Base-by-base conservation (phyloP, 2,888 invertebrate genomes). In the Cheilosia impressa region DNA sequence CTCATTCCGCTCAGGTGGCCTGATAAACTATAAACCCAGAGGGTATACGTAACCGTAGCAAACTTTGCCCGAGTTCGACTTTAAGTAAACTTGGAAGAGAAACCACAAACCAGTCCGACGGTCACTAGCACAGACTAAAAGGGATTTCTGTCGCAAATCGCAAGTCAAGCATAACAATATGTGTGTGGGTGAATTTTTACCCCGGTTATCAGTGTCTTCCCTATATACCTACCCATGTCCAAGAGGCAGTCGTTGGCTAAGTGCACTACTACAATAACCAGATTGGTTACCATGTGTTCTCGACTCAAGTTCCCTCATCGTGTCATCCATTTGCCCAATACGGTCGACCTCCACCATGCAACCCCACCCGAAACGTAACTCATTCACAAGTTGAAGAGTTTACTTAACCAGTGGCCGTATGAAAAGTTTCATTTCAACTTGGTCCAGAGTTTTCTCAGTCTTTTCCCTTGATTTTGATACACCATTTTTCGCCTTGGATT, bases 201-300 rank as follows among this genome's bases (percentile, higher is more conserved):
- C 38, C 47, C 17, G 7, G n/a, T 60, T 13, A 68, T 38, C 34
- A 38, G 3, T 38, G 34, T 38, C 13, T 13, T 24, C 52, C 60
- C 7, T 45, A 17, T 17, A 45, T 7, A 15, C 27, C 27, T 7
- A 15, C 27, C 27, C 15, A 45, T 17, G 43, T 2, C 15, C 9
- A 7, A 17, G 55, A 41, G n/a, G 9, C 0, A 7, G 17, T 57
- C 24, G 19, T 55, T 13, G 24, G 38, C 34, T 57, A 66, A 50
- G 58, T 57, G 52, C 52, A 52, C 50, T 53, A 45, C 65, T 66
- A 66, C 50, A 65, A 75, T 66, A 58, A 58, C 65, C 63, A 55
- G 63, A 73, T 73, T 73, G 76, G 66, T 76, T 58, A 45, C 77
- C 60, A 77, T 77, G 68, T 68, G 77, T 47, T 77, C 24, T 68